Base-by-base conservation (phyloP, 2,888 invertebrate genomes). In the Tryphoninae sp. region DNA sequence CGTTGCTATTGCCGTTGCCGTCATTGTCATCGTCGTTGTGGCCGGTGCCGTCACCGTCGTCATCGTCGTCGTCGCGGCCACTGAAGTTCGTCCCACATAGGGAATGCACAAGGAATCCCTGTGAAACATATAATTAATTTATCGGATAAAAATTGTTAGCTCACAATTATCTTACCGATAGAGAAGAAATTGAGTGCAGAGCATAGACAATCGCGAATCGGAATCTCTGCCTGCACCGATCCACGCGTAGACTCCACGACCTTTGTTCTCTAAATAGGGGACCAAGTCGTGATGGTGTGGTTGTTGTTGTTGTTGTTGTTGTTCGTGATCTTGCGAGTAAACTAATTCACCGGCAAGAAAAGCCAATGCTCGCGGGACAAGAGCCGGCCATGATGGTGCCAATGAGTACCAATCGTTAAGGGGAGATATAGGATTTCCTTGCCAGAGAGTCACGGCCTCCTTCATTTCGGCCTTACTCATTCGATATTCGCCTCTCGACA, bases 211-310 rank as follows among this genome's bases (percentile, higher is more conserved):
- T 55, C 96, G 94, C 2, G 95, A 94, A 91, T 98, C 98, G 2
- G 97, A 96, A 91, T 98, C 98, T 4, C 98, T 94, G 0, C 98
- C 98, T 6, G 97, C 97, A 1, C 98, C 98, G 81, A 98, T 98
- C 98, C 98, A 98, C 88, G 97, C 96, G 92, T 97, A 97, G 88
- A 95, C 93, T 89, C 94, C 89, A 11, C 84, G 86, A 26, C 91
- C 91, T 65, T 92, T 92, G 65, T 92, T 92, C 78, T 92, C 91
- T 11, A 91, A 83, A 71, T 91, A 92, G 1, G 91, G 91, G n/a
- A 92, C 92, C 2, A 92, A 86, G 45, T 92, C 92, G 16, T 88
- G 88, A 42, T 91, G 91, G 3, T 45, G 49, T 67, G 90, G 90
- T 11, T 86, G 83, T 19, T 77, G 81, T 62, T 86, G 84, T 1